These are phyloP conservation scores for Paradoxurus hermaphroditus DNA, from an alignment of 2,113 vertebrate species.

Conservation along the genomic window DNA sequence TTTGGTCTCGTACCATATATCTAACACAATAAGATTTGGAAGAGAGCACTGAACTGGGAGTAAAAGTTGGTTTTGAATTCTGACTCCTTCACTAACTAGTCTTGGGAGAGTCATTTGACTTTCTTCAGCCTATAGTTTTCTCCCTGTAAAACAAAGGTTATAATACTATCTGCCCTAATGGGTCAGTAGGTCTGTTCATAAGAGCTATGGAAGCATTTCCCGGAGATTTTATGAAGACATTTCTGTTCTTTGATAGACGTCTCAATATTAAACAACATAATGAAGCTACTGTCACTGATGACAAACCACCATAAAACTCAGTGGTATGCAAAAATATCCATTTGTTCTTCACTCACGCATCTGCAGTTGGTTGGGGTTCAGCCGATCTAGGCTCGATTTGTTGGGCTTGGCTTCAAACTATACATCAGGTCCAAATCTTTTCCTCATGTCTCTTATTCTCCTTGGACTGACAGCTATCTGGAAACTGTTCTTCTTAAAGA, in stretches of 20 bases:
- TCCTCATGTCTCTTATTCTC: background rate
- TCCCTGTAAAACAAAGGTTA: background rate
- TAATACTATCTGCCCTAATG: background rate
- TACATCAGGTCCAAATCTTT: background rate
- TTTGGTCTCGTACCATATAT: background rate
- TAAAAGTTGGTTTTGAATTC: background rate
- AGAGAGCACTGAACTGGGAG: background rate
- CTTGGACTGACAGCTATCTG: background rate
- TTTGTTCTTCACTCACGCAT: background rate
- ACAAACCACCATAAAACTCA: background rate
- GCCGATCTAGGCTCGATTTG: background rate
- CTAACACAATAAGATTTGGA: constrained; percentile 2
- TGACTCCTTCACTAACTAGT: background rate
- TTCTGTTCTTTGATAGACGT: background rate
- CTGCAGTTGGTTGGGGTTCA: background rate
- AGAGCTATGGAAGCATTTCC: background rate
- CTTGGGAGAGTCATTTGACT: background rate
- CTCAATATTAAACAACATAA: background rate
- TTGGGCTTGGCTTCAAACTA: background rate
- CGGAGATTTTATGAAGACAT: background rate
- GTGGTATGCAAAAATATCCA: background rate
- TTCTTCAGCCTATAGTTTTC: background rate
- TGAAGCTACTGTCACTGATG: background rate
- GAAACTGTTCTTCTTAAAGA: background rate
- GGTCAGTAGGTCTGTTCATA: background rate